Evolutionary conservation across 2,797 vertebrate genomes (phyloP), one percentile per base, ranked within the genome.

Genomic region (Tympanoctomys barrerae): DNA sequence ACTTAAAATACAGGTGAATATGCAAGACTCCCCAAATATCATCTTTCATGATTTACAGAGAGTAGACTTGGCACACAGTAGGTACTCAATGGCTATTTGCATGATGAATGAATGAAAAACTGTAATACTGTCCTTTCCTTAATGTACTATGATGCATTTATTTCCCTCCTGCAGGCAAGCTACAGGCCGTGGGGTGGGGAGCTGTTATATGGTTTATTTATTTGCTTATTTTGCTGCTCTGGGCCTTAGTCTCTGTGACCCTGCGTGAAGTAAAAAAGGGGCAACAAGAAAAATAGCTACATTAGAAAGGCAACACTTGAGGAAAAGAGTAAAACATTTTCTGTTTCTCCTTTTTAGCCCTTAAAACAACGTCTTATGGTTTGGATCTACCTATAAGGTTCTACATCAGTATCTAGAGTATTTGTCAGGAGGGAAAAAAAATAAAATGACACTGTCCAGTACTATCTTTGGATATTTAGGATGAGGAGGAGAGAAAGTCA

Each of bases 251-350:
- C n/a, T 7, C 10, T 75, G 7, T 61, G 46, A 70, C 88, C 80
- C 24, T 59, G 57, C 18, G 22, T 46, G 39, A 75, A 28, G 39
- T 46, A 14, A 21, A 28, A 42, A 46, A 75, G 39, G 14, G 2
- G 36, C n/a, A 73, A 75, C 39, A 28, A 75, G 24, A 73, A 98
- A 96, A 98, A 98, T 97, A 98, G 98, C 98, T 98, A 98, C 98
- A 97, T 98, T 98, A 98, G 98, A 98, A 98, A 98, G 98, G 98
- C 98, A 98, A 98, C 98, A 98, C 98, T 98, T 98, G 98, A 98
- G 98, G 98, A 98, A 98, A 98, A 98, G 98, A 36, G 98, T 98
- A 98, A 98, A 98, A 98, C 98, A 98, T 94, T 96, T 97, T 97
- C 57, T 94, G 94, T 96, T 98, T 98, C 98, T 98, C 98, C 98